Percentiles rank a stretch among this genome's conserved stretches.
These are phyloP conservation scores for Cettia cetti DNA, from an alignment of 2,113 vertebrate species.

Conservation along the genomic window DNA sequence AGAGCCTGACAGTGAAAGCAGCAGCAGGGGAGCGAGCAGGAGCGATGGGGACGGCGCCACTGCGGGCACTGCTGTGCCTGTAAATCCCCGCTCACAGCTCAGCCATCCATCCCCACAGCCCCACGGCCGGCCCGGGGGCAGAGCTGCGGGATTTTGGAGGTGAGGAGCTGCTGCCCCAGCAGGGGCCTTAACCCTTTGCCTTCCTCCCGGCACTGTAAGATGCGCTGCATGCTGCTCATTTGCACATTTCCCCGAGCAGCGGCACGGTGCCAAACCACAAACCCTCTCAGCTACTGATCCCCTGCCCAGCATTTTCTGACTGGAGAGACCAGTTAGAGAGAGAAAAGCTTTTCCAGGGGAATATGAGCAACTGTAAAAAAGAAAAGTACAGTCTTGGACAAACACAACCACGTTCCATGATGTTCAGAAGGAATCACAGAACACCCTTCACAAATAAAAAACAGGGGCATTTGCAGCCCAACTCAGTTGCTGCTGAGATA, in stretches of 20 bases:
- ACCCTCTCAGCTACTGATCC: background rate
- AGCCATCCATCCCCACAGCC: too few relatives aligned
- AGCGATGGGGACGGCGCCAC: too few relatives aligned
- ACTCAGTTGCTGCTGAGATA: background rate
- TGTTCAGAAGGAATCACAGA: background rate
- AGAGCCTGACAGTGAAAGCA: background rate
- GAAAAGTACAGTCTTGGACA: background rate
- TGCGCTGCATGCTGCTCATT: background rate
- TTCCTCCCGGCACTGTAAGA: background rate
- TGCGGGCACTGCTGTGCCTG: too few relatives aligned
- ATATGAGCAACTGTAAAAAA: background rate
- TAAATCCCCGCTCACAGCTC: background rate
- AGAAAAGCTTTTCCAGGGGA: background rate
- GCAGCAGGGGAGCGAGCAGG: background rate
- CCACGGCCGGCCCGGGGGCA: too few relatives aligned
- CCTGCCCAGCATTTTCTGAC: background rate
- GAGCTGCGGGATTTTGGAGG: background rate
- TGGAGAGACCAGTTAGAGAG: background rate
- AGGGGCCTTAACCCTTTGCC: background rate
- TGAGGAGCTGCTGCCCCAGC: background rate
- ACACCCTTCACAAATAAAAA: background rate
- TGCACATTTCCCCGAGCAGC: rapidly evolving
- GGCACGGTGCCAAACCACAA: background rate
- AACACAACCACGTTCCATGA: background rate
- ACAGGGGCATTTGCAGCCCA: background rate